Evolutionary conservation across 2,113 vertebrate species (phyloP).

Genomic region (Phasianus colchicus): DNA sequence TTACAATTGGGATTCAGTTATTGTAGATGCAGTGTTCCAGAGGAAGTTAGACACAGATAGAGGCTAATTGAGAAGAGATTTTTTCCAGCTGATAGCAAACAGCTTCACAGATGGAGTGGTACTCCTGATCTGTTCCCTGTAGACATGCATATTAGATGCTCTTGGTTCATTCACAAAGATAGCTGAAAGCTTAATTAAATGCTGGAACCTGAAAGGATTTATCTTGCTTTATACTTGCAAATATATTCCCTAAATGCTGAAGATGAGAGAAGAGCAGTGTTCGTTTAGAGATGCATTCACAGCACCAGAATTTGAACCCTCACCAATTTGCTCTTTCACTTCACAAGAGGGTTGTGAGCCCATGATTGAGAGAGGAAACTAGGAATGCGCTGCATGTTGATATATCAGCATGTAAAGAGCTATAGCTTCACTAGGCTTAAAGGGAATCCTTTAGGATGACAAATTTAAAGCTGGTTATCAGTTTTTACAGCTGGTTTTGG

Average conservation of each 20-base stretch:
- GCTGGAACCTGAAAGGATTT: slow-evolving; percentile 63
- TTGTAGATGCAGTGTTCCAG: slow-evolving; percentile 29
- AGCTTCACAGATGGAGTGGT: slow-evolving; percentile 57
- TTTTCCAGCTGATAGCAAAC: slow-evolving; percentile 65
- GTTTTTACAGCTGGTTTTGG: slow-evolving; percentile 52
- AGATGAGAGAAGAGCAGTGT: neutral
- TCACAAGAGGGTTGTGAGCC: neutral
- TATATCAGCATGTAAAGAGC: neutral
- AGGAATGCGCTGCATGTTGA: neutral
- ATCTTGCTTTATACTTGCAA: slow-evolving; percentile 54
- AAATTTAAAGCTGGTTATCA: slow-evolving; percentile 62
- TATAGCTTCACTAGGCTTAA: neutral
- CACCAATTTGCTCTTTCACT: slow-evolving; percentile 3
- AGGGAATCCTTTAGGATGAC: slow-evolving; percentile 49
- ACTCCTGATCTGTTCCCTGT: slow-evolving; percentile 55
- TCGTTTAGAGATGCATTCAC: neutral
- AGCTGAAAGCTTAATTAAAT: slow-evolving; percentile 72
- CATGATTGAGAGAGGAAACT: neutral
- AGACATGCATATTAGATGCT: slow-evolving; percentile 51
- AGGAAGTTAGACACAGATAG: slow-evolving; percentile 46
- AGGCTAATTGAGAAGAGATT: slow-evolving; percentile 63
- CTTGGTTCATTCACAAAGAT: slow-evolving; percentile 65
- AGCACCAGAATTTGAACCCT: neutral
- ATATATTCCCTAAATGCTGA: slow-evolving; percentile 53
- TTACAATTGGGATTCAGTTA: slow-evolving; percentile 37